Evolutionary conservation across 2,888 invertebrate genomes (phyloP), one percentile per base, ranked within the genome.

Genomic region (Tipula confusa): DNA sequence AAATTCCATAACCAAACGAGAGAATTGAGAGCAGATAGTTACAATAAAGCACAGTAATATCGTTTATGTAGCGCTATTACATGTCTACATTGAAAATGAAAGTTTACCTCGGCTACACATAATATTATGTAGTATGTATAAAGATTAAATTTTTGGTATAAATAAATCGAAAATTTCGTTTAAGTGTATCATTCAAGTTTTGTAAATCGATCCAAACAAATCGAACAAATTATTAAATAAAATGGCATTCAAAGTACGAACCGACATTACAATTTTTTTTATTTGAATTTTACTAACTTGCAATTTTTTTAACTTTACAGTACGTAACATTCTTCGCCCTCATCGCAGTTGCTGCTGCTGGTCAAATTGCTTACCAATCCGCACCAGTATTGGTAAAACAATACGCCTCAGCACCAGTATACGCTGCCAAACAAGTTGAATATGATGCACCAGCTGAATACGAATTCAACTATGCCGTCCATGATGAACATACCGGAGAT

Each of bases 401-500:
- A 83, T 31, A 48, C 13, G 48, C 83, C 13, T 6, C 64, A 7
- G 36, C 28, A 48, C 48, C 82, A 82, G 79, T 24, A 7, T 82
- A 43, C 13, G 64, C 64, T 11, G 38, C 43, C 31, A 43, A 83
- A 15, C 43, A 83, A 29, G 38, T 33, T 6, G 82, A 82, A 48
- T 29, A 86, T 85, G 86, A 88, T n/a, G 90, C 89, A 0, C 90
- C 90, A 84, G 89, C 89, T 33, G 89, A 90, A 84, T 91, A 91
- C 85, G 90, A 90, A 85, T 91, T 90, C 86, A 88, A 88, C 18
- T 91, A 91, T 86, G 86, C 88, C 9, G 90, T 91, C 3, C 89
- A 89, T 84, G 91, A 91, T 87, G 89, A 89, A 2, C 89, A 90
- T 85, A 91, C 91, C 84, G 91, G 91, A 6, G 91, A 92, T 86